These are phyloP conservation scores for Hippolais icterina DNA, from an alignment of 2,113 vertebrate genomes.

Conservation along the genomic window DNA sequence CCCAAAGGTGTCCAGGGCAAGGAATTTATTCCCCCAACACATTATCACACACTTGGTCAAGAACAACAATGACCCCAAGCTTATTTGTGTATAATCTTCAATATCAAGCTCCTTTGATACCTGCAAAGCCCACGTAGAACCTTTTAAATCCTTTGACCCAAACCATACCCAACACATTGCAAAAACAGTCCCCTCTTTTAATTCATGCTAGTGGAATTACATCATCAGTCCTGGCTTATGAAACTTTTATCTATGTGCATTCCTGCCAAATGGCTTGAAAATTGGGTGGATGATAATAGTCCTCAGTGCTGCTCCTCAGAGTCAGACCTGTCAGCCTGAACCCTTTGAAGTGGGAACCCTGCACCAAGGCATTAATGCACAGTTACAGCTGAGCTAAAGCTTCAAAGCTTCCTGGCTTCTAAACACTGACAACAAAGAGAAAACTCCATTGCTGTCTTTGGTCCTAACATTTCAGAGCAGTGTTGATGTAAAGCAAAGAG, in stretches of 20 bases:
- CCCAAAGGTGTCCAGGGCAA: background rate
- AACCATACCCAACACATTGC: background rate
- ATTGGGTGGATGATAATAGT: constrained; percentile 13
- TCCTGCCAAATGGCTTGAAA: constrained; percentile 37
- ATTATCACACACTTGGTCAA: background rate
- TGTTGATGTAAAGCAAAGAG: background rate
- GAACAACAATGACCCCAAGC: background rate
- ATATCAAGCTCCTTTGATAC: background rate
- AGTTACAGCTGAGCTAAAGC: background rate
- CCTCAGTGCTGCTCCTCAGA: background rate
- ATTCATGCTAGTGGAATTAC: background rate
- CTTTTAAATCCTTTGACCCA: background rate
- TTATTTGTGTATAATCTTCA: background rate
- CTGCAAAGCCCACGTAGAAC: background rate
- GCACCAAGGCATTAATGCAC: constrained; percentile 24
- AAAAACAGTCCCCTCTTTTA: background rate
- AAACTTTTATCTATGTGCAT: constrained; percentile 23
- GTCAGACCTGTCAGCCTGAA: background rate
- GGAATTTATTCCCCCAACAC: background rate
- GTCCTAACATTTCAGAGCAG: background rate
- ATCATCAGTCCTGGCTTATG: constrained; percentile 25
- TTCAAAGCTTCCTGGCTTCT: constrained; percentile 54
- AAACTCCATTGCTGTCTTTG: background rate
- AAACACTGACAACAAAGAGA: constrained; percentile 12
- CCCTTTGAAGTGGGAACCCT: constrained; percentile 61